phyloP scores from a whole-genome alignment of 2,888 invertebrate genomes.

The Luffia ferchaultella region DNA sequence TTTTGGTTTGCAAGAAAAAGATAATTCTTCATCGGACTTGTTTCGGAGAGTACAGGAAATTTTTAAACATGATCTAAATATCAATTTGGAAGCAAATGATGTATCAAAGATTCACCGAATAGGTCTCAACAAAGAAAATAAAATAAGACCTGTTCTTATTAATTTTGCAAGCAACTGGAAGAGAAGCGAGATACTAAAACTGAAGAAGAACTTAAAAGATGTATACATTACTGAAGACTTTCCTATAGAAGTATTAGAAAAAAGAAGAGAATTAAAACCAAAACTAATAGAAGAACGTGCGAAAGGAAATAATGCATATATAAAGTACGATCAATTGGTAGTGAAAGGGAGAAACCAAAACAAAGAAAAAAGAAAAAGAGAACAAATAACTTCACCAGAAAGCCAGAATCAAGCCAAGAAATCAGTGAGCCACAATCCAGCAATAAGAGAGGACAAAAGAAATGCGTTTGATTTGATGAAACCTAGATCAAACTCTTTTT shows the following conservation, averaged over 20 bases:
- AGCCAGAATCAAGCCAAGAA: conserved; percentile 8
- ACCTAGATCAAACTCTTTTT: conserved; percentile 11
- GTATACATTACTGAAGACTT: not conserved
- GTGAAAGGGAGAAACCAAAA: conserved; percentile 8
- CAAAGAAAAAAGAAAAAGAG: conserved; percentile 13
- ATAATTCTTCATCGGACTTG: conserved; percentile 8
- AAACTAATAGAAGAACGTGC: conserved; percentile 10
- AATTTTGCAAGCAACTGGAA: not conserved
- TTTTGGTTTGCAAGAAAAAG: conserved; percentile 7
- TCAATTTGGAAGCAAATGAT: conserved; percentile 3
- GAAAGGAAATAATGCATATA: conserved; percentile 9
- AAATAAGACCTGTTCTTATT: not conserved
- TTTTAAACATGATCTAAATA: not conserved
- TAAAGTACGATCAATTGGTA: conserved; percentile 3
- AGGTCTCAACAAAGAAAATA: conserved; percentile 3
- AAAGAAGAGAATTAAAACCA: conserved; percentile 6
- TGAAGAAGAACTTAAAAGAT: not conserved
- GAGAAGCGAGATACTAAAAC: not conserved
- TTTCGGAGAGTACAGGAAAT: not conserved
- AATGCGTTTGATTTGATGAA: conserved; percentile 13
- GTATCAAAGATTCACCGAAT: conserved; percentile 6
- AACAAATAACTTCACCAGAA: conserved; percentile 8
- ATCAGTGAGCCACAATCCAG: not conserved
- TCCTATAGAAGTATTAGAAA: not conserved
- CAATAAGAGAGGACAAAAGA: conserved; percentile 6